Evolutionary conservation across 2,113 vertebrate genomes (phyloP), one percentile per base, ranked within the genome.

Genomic region (Thermophis baileyi): DNA sequence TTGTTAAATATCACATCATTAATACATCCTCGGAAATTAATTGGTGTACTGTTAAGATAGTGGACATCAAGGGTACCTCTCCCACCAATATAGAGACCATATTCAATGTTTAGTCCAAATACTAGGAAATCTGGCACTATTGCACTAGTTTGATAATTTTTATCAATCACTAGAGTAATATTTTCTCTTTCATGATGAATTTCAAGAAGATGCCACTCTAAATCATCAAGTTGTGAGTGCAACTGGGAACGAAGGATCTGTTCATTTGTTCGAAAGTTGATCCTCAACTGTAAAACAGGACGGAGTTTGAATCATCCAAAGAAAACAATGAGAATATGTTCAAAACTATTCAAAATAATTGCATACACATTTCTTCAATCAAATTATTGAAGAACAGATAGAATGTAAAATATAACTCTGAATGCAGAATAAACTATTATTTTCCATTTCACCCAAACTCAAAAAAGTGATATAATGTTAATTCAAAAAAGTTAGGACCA

Each of bases 151-250:
- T 96, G 98, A 87, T 98, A 97, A 94, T 97, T 97, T 93, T 97
- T 98, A 96, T 99, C 98, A 89, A 98, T 95, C 89, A 97, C 95
- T 86, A 99, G 86, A 12, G 94, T 97, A 92, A 99, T 87, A 46
- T 96, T 97, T 91, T 96, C 90, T 47, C 89, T 95, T 90, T 97
- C 94, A 89, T 98, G 98, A 90, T 87, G 92, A 14, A 99, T 87
- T 94, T 98, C 98, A 95, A 98, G 95, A 1, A 97, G 97, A 94
- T 99, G 98, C 99, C 98, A 99, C 53, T 97, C 97, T 96, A 98
- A 97, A 97, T 99, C 98, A 46, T 99, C 98, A 93, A 99, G 94
- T 57, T 93, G 98, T 91, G 97, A 97, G 46, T 97, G 97, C 91
- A 94, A 96, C 4, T 98, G 98, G 91, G 98, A 98, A 94, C 95